These are phyloP conservation scores for Neomicropteryx cornuta DNA, from an alignment of 1,140 invertebrate genomes.

Conservation along the genomic window DNA sequence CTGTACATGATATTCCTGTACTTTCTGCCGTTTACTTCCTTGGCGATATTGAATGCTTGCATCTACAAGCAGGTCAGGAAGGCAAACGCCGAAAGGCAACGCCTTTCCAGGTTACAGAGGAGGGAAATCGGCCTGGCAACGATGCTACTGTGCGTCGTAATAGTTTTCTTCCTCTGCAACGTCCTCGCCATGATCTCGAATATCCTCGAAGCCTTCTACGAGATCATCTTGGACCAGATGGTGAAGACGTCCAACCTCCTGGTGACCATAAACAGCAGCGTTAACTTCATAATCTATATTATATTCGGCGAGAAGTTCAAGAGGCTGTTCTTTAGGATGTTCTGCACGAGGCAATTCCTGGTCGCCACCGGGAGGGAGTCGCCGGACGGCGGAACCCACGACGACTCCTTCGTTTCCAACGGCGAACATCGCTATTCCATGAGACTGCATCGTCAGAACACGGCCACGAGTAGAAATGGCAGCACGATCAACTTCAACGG, in stretches of 20 bases:
- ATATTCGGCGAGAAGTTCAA: conserved; percentile 96
- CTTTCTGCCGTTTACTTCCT: conserved; percentile 72
- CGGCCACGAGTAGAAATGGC: conserved; percentile 40
- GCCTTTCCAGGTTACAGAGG: conserved; percentile 66
- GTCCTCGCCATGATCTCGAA: conserved; percentile 83
- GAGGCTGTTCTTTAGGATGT: conserved; percentile 74
- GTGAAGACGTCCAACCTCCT: conserved; percentile 85
- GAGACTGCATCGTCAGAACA: conserved; percentile 51
- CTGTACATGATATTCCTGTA: conserved; percentile 88
- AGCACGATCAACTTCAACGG: conserved; percentile 25
- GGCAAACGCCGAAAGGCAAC: conserved; percentile 72
- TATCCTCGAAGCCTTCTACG: conserved; percentile 68
- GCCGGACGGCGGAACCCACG: conserved; percentile 59
- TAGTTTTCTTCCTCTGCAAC: conserved; percentile 92
- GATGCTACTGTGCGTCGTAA: conserved; percentile 88
- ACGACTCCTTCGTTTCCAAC: conserved; percentile 70
- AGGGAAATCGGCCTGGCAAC: conserved; percentile 84
- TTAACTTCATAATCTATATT: conserved; percentile 96
- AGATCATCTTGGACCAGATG: conserved; percentile 57
- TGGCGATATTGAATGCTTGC: conserved; percentile 79
- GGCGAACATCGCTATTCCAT: conserved; percentile 54
- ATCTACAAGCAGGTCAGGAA: conserved; percentile 79
- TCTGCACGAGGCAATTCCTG: conserved; percentile 56
- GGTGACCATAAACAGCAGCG: conserved; percentile 91
- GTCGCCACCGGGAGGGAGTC: conserved; percentile 47